A percentile compares a stretch with the other conserved stretches of the same genome.
Evolutionary conservation across 2,113 vertebrate species (phyloP).

Genomic region (Sinocyclocheilus anshuiensis): DNA sequence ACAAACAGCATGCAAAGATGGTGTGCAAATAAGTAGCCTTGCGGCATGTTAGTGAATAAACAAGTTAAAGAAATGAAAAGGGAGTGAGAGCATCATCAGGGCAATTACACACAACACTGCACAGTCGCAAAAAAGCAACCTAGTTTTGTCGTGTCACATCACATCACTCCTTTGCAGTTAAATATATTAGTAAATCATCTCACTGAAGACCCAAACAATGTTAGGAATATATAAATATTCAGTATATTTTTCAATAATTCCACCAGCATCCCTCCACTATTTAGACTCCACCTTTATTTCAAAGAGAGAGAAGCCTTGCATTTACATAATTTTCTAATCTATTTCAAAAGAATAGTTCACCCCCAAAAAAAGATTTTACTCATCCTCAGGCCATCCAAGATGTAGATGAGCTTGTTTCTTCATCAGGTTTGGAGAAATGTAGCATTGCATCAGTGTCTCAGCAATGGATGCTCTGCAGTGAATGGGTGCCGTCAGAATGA

Average conservation of each 20-base stretch:
- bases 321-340: too few relatives aligned
- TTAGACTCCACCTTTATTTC: not conserved
- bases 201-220: not conserved
- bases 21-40: not conserved
- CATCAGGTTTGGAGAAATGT: too few relatives aligned
- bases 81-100: not conserved
- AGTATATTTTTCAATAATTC: not conserved
- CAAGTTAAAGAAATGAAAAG: not conserved
- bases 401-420: too few relatives aligned
- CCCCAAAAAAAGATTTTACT: too few relatives aligned
- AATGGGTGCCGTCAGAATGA: too few relatives aligned
- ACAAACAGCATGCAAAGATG: too few relatives aligned
- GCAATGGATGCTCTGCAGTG: too few relatives aligned
- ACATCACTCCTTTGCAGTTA: not conserved
- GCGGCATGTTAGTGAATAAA: not conserved
- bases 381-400: too few relatives aligned
- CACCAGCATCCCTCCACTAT: not conserved
- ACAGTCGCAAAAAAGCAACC: not conserved
- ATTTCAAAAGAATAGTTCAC: not conserved
- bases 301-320: not conserved
- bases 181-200: not conserved
- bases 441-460: too few relatives aligned
- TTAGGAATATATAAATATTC: not conserved
- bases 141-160: not conserved
- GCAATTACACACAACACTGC: not conserved